These are phyloP conservation scores for Rhogogaster chlorosoma DNA, from an alignment of 2,888 invertebrate species.

Conservation along the genomic window DNA sequence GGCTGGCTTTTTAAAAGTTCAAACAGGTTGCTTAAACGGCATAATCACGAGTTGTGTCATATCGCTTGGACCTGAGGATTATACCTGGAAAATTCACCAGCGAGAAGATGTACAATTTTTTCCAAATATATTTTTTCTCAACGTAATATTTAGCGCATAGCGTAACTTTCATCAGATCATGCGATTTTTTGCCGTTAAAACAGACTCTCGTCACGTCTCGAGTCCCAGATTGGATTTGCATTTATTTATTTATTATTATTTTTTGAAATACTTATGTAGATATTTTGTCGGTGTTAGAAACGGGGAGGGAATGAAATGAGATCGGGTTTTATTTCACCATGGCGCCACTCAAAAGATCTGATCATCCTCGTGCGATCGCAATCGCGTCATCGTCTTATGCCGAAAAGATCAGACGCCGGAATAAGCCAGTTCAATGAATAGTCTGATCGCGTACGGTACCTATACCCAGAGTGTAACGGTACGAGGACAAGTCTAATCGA, in stretches of 20 bases:
- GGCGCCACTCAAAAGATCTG: not conserved
- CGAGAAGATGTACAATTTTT: no score
- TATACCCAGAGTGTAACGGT: conserved; percentile 9
- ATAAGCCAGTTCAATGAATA: conserved; percentile 33
- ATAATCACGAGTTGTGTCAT: not conserved
- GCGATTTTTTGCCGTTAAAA: no score
- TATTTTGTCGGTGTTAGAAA: not conserved
- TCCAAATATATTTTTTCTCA: not conserved
- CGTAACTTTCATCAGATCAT: not conserved
- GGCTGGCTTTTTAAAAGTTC: not conserved
- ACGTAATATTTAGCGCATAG: not conserved
- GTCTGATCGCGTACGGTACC: conserved; percentile 25
- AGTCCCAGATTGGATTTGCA: not conserved
- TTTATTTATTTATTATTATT: no score
- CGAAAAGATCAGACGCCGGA: conserved; percentile 16
- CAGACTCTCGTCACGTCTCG: not conserved
- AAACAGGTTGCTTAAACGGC: conserved; percentile 11
- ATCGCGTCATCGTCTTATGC: not conserved
- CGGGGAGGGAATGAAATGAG: not conserved
- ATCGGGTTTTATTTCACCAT: not conserved
- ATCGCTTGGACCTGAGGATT: not conserved
- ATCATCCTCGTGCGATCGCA: not conserved
- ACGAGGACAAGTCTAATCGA: conserved; percentile 33
- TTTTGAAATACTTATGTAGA: not conserved
- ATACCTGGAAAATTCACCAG: not conserved